Base-by-base conservation (phyloP, 2,888 invertebrate genomes). In the Rotaria macrura region DNA sequence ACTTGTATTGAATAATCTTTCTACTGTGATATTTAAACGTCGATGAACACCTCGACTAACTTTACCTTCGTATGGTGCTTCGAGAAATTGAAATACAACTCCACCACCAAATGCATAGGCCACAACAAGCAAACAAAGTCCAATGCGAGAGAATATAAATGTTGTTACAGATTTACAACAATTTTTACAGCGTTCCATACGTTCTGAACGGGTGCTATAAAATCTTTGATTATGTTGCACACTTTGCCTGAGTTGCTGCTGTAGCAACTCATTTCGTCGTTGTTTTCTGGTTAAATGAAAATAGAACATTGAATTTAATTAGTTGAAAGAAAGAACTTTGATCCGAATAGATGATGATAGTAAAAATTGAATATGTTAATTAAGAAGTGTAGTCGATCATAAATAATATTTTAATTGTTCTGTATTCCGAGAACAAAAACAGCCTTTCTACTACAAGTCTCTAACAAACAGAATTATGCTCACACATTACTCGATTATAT, bases 141-240 rank as follows among this genome's bases (percentile, higher is more conserved):
- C 86, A 29, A 86, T 83, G n/a, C 86, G 49, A 23, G 86, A 86
- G 34, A 86, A 86, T n/a, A 85, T 55, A 79, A 86, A 86, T 34
- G 86, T 84, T 49, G 85, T 85, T 1, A 83, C 43, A 10, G 83
- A 84, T 83, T 85, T 85, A 43, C 85, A 85, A 14, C 79, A 72
- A 38, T 84, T 86, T 57, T 86, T 86, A 52, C 84, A 86, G 9
- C 74, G 54, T 79, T 84, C 84, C 14, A 86, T 83, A 74, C 83
- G 54, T 86, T 84, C 38, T 52, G 40, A 65, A 43, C n/a, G 79
- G 14, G 43, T 10, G 43, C 2, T 23, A 38, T 6, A 34, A 0
- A 6, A 4, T n/a, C 12, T 25, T 43, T 34, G 25, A 12, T 79
- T 7, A 5, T n/a, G 40, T 25, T 23, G 43, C 5, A 14, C 65